Percentiles rank a stretch among this genome's conserved stretches.
Conservation (phyloP, 2,888 invertebrate species). For the Trichogramma evanescens region DNA sequence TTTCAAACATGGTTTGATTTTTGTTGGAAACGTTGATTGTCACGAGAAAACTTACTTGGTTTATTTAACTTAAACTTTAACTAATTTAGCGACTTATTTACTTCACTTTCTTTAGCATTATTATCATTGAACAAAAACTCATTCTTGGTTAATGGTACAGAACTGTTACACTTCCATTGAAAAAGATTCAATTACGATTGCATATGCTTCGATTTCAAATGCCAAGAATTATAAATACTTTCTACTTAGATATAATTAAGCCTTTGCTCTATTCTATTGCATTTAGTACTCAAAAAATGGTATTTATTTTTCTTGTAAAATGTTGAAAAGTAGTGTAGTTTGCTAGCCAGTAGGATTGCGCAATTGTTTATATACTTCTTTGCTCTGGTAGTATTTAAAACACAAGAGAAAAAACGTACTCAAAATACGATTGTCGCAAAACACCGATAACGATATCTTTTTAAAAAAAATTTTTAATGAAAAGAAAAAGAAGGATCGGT, state of each 20-base stretch:
- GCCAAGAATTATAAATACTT: neutral
- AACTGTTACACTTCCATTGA: too few species aligned
- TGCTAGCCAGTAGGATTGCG: constrained; percentile 8
- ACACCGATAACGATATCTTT: constrained; percentile 6
- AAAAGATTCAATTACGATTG: too few species aligned
- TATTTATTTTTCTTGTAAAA: constrained; percentile 9
- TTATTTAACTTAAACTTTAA: neutral
- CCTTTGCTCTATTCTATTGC: neutral
- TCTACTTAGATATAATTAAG: neutral
- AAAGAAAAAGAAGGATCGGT: constrained; percentile 1
- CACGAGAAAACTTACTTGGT: neutral
- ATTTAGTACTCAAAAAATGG: constrained; percentile 10
- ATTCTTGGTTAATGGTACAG: too few species aligned
- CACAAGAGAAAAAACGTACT: neutral
- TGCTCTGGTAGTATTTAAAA: constrained; percentile 8
- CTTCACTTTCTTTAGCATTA: neutral
- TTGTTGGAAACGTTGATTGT: constrained; percentile 2
- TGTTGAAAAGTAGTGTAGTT: constrained; percentile 1
- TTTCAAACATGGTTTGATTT: too few species aligned
- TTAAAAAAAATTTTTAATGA: constrained; percentile 3
- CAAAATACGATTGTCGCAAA: constrained; percentile 4
- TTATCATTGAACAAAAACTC: neutral
- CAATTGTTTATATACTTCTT: neutral
- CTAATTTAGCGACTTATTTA: neutral
- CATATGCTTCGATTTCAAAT: constrained; percentile 16